phyloP scores from a whole-genome alignment of 2,113 vertebrate genomes.

The Ahaetulla prasina region DNA sequence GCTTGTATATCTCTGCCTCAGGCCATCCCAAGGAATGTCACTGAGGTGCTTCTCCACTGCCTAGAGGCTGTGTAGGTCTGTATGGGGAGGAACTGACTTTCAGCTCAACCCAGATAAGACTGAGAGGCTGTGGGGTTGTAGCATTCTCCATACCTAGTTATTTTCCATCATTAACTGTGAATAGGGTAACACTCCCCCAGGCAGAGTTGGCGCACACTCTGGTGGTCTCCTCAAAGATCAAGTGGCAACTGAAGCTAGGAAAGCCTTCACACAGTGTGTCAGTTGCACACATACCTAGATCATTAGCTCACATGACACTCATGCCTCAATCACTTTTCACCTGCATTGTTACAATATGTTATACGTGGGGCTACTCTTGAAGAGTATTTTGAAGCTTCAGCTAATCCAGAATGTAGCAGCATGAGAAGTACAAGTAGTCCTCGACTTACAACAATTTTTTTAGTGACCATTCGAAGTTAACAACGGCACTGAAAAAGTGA shows the following conservation, averaged over 20 bases:
- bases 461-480: too few relatives aligned
- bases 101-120: not conserved
- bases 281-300: not conserved
- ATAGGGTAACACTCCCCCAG: not conserved
- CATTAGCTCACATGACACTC: not conserved
- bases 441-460: too few relatives aligned
- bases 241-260: not conserved
- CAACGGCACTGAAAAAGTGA: too few relatives aligned
- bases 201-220: not conserved
- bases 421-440: not conserved
- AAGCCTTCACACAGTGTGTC: not conserved
- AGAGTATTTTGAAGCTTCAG: not conserved
- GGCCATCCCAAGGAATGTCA: not conserved
- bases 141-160: not conserved
- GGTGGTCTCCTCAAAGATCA: not conserved
- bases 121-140: not conserved
- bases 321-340: not conserved
- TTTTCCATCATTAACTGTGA: not conserved
- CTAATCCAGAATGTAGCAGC: not conserved
- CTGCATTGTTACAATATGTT: not conserved
- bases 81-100: not conserved
- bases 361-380: not conserved
- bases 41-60: not conserved
- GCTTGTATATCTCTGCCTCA: not conserved
- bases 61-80: not conserved